Conservation (phyloP, 2,113 vertebrate genomes). For the Eulemur macaco region DNA sequence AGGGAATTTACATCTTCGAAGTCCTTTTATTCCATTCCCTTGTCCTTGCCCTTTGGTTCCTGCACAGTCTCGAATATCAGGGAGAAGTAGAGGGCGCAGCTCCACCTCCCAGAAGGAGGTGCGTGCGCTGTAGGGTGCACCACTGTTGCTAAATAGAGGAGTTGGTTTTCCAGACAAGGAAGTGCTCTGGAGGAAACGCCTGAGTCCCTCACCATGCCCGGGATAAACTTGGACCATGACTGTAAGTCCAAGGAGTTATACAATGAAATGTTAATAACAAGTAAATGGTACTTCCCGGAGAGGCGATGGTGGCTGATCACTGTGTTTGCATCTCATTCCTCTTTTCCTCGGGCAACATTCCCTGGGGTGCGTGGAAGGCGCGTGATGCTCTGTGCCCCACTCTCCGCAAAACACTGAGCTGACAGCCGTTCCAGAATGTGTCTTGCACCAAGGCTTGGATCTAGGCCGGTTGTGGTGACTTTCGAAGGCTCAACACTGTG, state of each 20-base stretch:
- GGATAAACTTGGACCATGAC: no score
- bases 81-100: background rate
- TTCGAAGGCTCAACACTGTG: rapidly evolving
- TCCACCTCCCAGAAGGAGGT: background rate
- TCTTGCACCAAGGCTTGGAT: background rate
- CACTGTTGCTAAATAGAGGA: background rate
- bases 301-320: rapidly evolving
- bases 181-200: background rate
- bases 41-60: background rate
- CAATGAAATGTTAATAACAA: no score
- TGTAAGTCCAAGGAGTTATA: no score
- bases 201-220: background rate
- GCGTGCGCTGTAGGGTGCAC: background rate
- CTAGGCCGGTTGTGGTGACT: rapidly evolving
- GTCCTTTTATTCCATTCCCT: background rate
- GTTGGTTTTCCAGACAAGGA: background rate
- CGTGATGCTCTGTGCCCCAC: rapidly evolving
- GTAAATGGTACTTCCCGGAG: background rate
- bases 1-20: no score
- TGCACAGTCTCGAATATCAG: background rate
- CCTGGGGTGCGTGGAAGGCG: no score
- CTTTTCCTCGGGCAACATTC: no score
- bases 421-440: background rate
- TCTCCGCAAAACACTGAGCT: background rate
- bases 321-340: background rate